phyloP scores from a whole-genome alignment of 2,113 vertebrate species.

The Bufo bufo region DNA sequence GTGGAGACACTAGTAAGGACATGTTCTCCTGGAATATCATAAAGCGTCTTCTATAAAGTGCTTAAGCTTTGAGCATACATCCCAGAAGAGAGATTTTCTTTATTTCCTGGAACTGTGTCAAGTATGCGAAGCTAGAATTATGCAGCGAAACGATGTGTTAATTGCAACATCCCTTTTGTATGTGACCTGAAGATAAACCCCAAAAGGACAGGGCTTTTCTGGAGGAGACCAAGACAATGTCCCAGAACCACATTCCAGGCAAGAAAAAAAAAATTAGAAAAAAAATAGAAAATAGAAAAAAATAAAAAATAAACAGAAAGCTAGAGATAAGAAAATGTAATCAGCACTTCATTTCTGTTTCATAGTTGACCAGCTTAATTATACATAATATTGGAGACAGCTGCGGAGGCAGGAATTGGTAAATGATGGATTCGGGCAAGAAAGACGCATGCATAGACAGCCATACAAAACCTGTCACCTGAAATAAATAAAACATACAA shows the following conservation, averaged over 20 bases:
- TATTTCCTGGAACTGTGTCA: slow-evolving; percentile 27
- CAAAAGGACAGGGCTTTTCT: background rate
- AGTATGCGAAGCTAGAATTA: slow-evolving; percentile 21
- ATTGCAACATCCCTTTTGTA: slow-evolving; percentile 30
- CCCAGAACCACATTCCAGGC: background rate
- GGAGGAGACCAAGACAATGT: background rate
- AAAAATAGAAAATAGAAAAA: background rate
- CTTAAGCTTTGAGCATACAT: slow-evolving; percentile 17
- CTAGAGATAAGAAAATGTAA: background rate
- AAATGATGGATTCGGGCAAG: slow-evolving; percentile 12
- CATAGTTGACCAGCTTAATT: slow-evolving; percentile 13
- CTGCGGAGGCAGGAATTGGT: slow-evolving; percentile 6
- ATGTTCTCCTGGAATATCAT: slow-evolving; percentile 20
- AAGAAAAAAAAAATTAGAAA: background rate
- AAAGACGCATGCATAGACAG: background rate
- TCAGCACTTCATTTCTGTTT: background rate
- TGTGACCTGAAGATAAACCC: slow-evolving; percentile 11
- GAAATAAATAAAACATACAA: background rate
- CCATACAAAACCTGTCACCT: slow-evolving; percentile 3
- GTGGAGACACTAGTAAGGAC: slow-evolving; percentile 19
- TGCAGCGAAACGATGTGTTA: background rate
- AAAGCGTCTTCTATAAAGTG: slow-evolving; percentile 16
- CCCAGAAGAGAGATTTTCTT: slow-evolving; percentile 16
- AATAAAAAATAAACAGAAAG: background rate
- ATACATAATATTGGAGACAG: slow-evolving; percentile 35